These are phyloP conservation scores for Eueides isabella DNA, from an alignment of 1,140 invertebrate species.

Conservation along the genomic window DNA sequence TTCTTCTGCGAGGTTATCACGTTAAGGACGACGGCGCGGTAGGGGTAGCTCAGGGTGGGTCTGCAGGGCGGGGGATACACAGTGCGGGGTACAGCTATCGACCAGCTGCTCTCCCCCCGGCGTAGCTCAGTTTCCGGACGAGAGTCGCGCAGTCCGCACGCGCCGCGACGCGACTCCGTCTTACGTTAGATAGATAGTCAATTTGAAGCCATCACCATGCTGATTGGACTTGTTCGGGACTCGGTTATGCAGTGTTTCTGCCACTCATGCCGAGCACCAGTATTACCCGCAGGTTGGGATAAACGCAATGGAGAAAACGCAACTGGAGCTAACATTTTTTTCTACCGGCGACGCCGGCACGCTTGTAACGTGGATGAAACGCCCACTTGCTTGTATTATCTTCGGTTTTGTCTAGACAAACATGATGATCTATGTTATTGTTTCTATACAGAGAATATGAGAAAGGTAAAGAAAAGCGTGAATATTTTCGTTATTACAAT, in stretches of 20 bases:
- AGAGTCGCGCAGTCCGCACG: conserved; percentile 77
- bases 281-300: conserved; percentile 86
- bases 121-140: conserved; percentile 77
- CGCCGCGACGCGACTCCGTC: conserved; percentile 74
- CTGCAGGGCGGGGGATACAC: conserved; percentile 62
- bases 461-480: conserved; percentile 14
- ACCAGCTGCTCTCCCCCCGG: conserved; percentile 69
- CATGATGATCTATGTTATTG: neutral
- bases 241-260: conserved; percentile 95
- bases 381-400: conserved; percentile 41
- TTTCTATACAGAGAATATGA: neutral
- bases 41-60: conserved; percentile 64
- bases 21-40: conserved; percentile 69
- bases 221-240: conserved; percentile 92
- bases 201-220: conserved; percentile 84
- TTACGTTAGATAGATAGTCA: conserved; percentile 77
- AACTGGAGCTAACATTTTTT: neutral
- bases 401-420: conserved; percentile 18
- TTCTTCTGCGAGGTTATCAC: conserved; percentile 77
- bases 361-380: conserved; percentile 52
- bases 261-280: conserved; percentile 92
- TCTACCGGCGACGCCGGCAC: conserved; percentile 52
- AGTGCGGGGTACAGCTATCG: conserved; percentile 68
- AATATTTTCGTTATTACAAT: neutral
- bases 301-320: conserved; percentile 6